Evolutionary conservation across 2,888 invertebrate species (phyloP).

Genomic region (Pachymerium ferrugineum): DNA sequence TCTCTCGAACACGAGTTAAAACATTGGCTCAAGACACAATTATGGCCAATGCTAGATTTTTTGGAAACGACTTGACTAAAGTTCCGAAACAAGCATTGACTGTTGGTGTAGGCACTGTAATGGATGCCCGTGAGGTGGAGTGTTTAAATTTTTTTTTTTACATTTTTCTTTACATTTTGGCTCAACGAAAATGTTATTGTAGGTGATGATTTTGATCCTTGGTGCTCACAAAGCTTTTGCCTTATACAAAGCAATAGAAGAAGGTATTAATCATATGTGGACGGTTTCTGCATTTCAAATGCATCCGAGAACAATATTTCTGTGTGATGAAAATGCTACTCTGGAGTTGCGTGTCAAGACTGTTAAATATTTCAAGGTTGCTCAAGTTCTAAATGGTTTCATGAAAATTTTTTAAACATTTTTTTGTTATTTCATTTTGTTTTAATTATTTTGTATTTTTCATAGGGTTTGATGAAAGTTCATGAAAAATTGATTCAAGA

Average conservation of each 20-base stretch:
- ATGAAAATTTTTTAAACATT: not conserved
- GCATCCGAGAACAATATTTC: conserved; percentile 83
- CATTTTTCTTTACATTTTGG: conserved; percentile 27
- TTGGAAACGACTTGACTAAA: conserved; percentile 85
- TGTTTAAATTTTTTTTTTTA: too few relatives aligned
- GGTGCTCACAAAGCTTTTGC: conserved; percentile 95
- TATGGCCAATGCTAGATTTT: conserved; percentile 95
- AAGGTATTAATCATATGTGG: conserved; percentile 99
- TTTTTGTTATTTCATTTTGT: not conserved
- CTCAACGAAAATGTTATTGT: too few relatives aligned
- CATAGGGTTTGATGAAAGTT: conserved; percentile 73
- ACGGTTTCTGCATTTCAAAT: conserved; percentile 98
- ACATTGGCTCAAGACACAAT: conserved; percentile 94
- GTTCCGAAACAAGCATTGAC: conserved; percentile 95
- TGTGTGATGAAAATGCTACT: conserved; percentile 97
- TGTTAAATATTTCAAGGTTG: conserved; percentile 95
- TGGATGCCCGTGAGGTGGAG: conserved; percentile 90
- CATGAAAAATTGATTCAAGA: conserved; percentile 75
- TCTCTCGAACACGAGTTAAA: conserved; percentile 92
- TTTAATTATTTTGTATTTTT: conserved; percentile 28
- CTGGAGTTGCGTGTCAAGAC: conserved; percentile 94
- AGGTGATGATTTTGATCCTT: conserved; percentile 95
- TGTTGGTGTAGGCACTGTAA: conserved; percentile 97
- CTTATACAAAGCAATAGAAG: conserved; percentile 94
- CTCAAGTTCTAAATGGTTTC: too few relatives aligned